Evolutionary conservation across 2,113 vertebrate genomes (phyloP), one percentile per base, ranked within the genome.

Genomic region (Nothocercus nigrocapillus): DNA sequence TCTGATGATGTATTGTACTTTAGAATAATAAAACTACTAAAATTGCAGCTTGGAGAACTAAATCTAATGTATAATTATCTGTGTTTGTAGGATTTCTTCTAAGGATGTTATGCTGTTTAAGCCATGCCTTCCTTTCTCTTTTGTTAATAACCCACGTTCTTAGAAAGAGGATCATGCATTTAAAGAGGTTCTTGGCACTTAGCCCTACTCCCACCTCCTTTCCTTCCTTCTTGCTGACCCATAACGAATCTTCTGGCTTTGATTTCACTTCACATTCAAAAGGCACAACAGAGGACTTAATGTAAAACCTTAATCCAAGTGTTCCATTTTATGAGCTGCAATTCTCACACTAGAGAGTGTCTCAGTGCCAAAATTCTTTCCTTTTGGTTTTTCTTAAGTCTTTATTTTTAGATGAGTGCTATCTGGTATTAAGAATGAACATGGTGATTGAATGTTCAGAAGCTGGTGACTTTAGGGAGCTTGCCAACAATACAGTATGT

Each of bases 1-100:
- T 96, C 92, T 88, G 91, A 91, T 94, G 54, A 77, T 95, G 63
- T 94, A 90, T 91, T 96, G 93, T 95, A 76, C 78, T 95, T 86
- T 75, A 45, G 78, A 95, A 97, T 97, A 97, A 96, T 94, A 82
- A 94, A 97, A 58, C 63, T 89, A 85, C 64, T 95, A 66, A 95
- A 93, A 96, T 88, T 85, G 87, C 90, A 96, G 82, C 70, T 62
- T 74, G 8, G 9, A 94, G 91, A 94, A 96, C 75, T 54, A 86
- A 90, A 90, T 81, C 93, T 96, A 95, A 94, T 95, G 90, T 97
- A 70, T 96, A 96, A 97, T 97, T 98, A 97, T 96, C 93, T 89
- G 53, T 95, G 74, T 97, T 97, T 96, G 94, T 94, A 90, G 88
- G 89, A 95, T 96, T 94, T 97, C 59, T 58, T 96, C 82, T 96